Conservation (phyloP, 2,113 vertebrate genomes). For the Alces alces region DNA sequence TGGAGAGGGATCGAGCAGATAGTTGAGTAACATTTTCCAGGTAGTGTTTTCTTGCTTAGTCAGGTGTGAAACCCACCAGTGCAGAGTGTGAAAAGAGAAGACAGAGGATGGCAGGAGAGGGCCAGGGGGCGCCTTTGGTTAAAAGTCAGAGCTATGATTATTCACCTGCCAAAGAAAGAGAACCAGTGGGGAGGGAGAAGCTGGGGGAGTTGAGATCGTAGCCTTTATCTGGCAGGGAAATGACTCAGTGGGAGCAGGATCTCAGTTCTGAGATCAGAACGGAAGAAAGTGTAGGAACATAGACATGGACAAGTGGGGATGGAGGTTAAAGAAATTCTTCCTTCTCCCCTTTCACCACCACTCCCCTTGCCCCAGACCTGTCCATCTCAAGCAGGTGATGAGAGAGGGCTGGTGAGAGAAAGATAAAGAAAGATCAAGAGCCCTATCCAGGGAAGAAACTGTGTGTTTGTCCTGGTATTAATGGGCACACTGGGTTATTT, state of each 20-base stretch:
- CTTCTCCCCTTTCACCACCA: not conserved
- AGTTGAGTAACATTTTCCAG: not conserved
- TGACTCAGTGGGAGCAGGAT: not conserved
- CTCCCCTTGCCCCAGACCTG: not conserved
- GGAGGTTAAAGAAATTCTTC: not conserved
- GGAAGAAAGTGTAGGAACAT: not conserved
- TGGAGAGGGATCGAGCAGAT: not conserved
- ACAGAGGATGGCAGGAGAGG: not conserved
- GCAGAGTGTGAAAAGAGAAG: not conserved
- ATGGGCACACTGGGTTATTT: not conserved
- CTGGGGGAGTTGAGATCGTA: not conserved
- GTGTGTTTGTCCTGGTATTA: not conserved
- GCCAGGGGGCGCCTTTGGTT: not conserved
- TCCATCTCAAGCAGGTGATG: not conserved
- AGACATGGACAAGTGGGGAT: not conserved
- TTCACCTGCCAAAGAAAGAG: not conserved
- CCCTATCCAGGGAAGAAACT: not conserved
- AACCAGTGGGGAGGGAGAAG: not conserved
- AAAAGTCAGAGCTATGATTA: not conserved
- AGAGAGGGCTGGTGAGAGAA: not conserved
- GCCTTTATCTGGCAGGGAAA: not conserved
- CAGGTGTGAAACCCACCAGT: not conserved
- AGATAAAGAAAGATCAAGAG: not conserved
- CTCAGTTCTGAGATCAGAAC: not conserved
- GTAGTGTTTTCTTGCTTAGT: not conserved